phyloP scores from a whole-genome alignment of 2,888 invertebrate genomes.

The Drosophila setosimentum region DNA sequence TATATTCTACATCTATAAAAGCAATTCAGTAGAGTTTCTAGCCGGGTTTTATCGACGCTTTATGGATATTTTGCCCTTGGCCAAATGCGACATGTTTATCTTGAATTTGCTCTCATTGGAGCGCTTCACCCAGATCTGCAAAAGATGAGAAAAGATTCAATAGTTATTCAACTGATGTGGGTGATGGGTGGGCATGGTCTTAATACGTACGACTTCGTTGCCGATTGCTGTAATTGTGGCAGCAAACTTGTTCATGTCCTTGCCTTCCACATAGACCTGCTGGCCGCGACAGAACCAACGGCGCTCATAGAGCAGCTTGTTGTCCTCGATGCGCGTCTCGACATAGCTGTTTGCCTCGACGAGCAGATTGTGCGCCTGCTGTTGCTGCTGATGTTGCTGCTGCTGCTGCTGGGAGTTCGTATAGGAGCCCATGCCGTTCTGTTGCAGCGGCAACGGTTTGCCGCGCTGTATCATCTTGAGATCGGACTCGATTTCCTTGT shows the following conservation, averaged over 20 bases:
- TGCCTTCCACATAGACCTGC: conserved; percentile 95
- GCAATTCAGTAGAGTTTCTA: neutral
- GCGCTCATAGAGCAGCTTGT: conserved; percentile 96
- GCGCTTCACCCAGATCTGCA: conserved; percentile 96
- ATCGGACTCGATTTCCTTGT: conserved; percentile 95
- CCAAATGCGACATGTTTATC: conserved; percentile 93
- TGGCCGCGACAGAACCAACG: conserved; percentile 98
- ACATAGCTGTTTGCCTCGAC: conserved; percentile 86
- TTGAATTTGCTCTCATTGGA: conserved; percentile 91
- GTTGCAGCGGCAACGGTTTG: conserved; percentile 86
- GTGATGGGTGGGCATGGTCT: neutral
- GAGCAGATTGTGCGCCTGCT: conserved; percentile 64
- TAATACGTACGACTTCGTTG: conserved; percentile 91
- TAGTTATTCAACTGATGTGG: neutral
- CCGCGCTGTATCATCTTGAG: conserved; percentile 91
- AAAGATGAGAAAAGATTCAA: conserved; percentile 55
- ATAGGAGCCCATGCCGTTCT: conserved; percentile 82
- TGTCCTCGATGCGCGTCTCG: conserved; percentile 97
- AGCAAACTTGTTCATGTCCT: conserved; percentile 93
- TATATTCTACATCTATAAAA: conserved; percentile 15
- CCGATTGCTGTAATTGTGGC: conserved; percentile 96
- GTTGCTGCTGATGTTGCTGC: conserved; percentile 45
- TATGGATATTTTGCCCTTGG: conserved; percentile 94
- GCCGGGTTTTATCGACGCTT: conserved; percentile 88
- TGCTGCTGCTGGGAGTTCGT: conserved; percentile 68